Evolutionary conservation across 2,797 vertebrate genomes (phyloP).

Genomic region (Myotis findleyi): DNA sequence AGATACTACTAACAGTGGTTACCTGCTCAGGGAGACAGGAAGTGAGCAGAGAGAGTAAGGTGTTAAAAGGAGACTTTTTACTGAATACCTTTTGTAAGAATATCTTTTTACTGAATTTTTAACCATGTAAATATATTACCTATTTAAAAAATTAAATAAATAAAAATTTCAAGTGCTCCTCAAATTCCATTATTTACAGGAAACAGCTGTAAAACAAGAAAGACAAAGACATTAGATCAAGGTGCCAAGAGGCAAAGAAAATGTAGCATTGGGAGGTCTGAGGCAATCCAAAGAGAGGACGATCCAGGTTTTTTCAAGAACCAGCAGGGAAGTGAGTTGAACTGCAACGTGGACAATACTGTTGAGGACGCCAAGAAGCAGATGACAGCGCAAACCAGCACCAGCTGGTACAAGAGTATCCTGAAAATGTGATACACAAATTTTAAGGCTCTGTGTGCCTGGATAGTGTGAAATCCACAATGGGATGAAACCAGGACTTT

Average conservation of each 20-base stretch:
- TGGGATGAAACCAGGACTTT: constrained; percentile 11
- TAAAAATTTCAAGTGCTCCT: background rate
- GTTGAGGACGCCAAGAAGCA: background rate
- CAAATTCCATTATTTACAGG: constrained; percentile 32
- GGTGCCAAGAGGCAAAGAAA: background rate
- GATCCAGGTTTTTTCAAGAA: background rate
- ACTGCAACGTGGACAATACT: background rate
- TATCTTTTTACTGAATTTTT: constrained; percentile 23
- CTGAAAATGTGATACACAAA: background rate
- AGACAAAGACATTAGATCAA: background rate
- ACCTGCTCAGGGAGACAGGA: background rate
- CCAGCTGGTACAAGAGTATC: background rate
- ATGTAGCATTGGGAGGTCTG: background rate
- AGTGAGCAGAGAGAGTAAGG: background rate
- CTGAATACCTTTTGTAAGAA: background rate
- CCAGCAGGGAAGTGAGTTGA: background rate
- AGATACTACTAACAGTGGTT: background rate
- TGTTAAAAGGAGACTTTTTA: background rate
- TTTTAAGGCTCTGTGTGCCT: background rate
- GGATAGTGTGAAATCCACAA: background rate
- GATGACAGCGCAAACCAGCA: background rate
- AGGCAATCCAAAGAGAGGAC: background rate
- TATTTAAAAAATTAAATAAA: constrained; percentile 15
- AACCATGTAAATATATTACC: background rate
- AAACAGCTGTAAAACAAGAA: constrained; percentile 16